phyloP scores from a whole-genome alignment of 2,888 invertebrate genomes.

The Drosophila mercatorum region DNA sequence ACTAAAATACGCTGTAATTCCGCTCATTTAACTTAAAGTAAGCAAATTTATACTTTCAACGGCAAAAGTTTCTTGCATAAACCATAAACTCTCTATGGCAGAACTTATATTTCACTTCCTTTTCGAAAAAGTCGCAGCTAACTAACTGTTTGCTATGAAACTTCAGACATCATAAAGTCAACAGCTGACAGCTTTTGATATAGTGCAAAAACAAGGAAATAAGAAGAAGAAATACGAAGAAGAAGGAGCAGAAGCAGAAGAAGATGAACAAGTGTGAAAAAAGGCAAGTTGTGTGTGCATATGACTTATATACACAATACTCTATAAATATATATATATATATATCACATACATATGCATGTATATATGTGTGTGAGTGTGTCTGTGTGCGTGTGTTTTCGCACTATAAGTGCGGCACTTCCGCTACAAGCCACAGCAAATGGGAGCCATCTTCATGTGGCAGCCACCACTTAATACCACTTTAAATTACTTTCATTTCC shows the following conservation, averaged over 20 bases:
- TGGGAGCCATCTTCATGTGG: slow-evolving; percentile 37
- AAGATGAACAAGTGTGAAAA: slow-evolving; percentile 4
- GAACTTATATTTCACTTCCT: slow-evolving; percentile 12
- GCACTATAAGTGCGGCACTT: slow-evolving; percentile 39
- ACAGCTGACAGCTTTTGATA: slow-evolving; percentile 42
- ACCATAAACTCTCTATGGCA: slow-evolving; percentile 6
- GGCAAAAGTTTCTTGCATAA: background rate
- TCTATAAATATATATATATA: background rate
- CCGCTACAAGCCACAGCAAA: slow-evolving; percentile 40
- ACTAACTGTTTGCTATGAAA: slow-evolving; percentile 21
- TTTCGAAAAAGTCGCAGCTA: slow-evolving; percentile 4
- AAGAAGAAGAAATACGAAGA: background rate
- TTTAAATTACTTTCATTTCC: slow-evolving; percentile 75
- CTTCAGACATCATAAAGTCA: slow-evolving; percentile 18
- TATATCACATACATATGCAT: too few relatives aligned
- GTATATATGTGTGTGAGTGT: background rate
- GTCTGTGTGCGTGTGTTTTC: slow-evolving; percentile 30
- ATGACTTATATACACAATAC: slow-evolving; percentile 22
- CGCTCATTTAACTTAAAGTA: background rate
- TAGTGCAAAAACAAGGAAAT: slow-evolving; percentile 29
- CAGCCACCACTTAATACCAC: slow-evolving; percentile 67
- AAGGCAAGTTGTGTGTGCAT: slow-evolving; percentile 29
- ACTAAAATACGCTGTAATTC: background rate
- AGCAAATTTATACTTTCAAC: background rate
- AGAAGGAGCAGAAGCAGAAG: background rate